Evolutionary conservation across 2,888 invertebrate species (phyloP).

Genomic region (Hymenopus coronatus): DNA sequence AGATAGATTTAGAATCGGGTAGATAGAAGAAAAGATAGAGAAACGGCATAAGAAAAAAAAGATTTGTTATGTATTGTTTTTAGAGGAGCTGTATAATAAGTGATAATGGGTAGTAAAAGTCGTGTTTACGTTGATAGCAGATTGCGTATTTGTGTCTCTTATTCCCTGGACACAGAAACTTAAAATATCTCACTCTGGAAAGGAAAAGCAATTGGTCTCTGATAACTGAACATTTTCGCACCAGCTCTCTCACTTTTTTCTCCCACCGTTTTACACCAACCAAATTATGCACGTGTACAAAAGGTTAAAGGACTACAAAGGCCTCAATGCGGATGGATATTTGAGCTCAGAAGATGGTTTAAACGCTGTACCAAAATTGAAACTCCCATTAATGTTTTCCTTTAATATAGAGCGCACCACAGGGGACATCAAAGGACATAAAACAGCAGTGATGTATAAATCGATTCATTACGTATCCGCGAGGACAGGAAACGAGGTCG

Average conservation of each 20-base stretch:
- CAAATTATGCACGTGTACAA: not conserved
- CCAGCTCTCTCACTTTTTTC: not conserved
- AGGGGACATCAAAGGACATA: constrained; percentile 28
- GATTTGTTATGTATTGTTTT: rapidly evolving
- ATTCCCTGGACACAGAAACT: not conserved
- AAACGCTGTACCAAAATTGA: constrained; percentile 20
- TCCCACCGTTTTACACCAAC: not conserved
- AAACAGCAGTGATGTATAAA: constrained; percentile 24
- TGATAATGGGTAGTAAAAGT: no score
- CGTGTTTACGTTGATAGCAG: no score
- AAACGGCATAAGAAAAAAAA: no score
- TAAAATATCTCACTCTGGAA: not conserved
- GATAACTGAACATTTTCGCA: not conserved
- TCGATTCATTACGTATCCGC: constrained; percentile 22
- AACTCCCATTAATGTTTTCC: constrained; percentile 21
- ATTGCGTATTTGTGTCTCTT: no score
- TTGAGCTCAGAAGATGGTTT: not conserved
- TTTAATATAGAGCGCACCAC: not conserved
- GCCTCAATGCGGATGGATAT: not conserved
- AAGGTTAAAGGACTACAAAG: not conserved
- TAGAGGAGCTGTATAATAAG: no score
- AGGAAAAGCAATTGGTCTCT: not conserved
- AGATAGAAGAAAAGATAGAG: no score
- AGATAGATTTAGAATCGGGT: no score
- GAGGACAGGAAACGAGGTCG: not conserved